These are phyloP conservation scores for Enteromius anoplus DNA, from an alignment of 2,797 vertebrate species.

Conservation along the genomic window DNA sequence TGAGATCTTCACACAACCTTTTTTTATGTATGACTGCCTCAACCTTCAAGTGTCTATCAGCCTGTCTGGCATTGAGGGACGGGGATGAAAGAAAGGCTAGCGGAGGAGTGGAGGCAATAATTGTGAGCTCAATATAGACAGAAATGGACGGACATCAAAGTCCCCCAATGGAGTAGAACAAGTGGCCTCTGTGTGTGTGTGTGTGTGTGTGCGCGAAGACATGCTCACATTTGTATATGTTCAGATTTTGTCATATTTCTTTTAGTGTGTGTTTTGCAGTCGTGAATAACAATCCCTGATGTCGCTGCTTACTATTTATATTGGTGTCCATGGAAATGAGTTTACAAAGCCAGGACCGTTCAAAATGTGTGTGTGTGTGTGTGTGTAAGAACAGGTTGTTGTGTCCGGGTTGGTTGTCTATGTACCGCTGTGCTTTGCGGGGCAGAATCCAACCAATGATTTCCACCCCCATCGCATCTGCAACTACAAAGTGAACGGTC, in stretches of 20 bases:
- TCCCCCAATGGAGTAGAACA: conserved; percentile 37
- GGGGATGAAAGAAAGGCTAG: conserved; percentile 20
- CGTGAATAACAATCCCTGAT: conserved; percentile 13
- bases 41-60: conserved; percentile 32
- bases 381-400: conserved; percentile 28
- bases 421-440: conserved; percentile 6
- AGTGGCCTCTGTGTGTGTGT: conserved; percentile 58
- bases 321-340: conserved; percentile 50
- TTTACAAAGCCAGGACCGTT: conserved; percentile 24
- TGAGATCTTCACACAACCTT: conserved; percentile 3
- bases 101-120: conserved; percentile 35
- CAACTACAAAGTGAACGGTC: conserved; percentile 69
- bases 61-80: not conserved
- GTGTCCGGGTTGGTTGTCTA: conserved; percentile 41
- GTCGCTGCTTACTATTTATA: conserved; percentile 34
- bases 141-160: conserved; percentile 57
- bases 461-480: conserved; percentile 47
- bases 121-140: conserved; percentile 7
- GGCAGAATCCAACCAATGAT: conserved; percentile 45
- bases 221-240: not conserved
- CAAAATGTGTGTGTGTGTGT: conserved; percentile 16
- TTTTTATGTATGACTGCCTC: conserved; percentile 20
- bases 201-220: not conserved
- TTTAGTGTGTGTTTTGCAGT: conserved; percentile 6
- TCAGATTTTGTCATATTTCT: conserved; percentile 1